Conservation (phyloP, 2,888 invertebrate species). For the Bombylius discolor region DNA sequence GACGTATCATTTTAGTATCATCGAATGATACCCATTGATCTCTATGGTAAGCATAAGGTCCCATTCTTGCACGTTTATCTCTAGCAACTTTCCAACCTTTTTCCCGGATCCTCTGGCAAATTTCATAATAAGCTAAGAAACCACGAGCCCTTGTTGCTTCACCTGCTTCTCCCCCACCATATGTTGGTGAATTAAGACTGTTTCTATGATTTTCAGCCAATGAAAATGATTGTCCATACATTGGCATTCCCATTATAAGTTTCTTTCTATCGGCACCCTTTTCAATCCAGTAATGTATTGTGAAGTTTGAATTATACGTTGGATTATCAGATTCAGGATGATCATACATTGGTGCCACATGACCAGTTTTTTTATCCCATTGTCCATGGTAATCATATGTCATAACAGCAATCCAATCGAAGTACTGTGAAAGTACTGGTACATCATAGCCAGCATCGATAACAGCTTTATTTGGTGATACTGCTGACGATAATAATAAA, state of each 20-base stretch:
- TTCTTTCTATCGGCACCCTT: slow-evolving; percentile 68
- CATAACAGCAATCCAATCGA: slow-evolving; percentile 88
- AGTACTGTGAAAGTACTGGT: slow-evolving; percentile 54
- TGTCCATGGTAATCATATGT: slow-evolving; percentile 85
- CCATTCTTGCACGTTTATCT: slow-evolving; percentile 68
- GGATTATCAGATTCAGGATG: slow-evolving; percentile 59
- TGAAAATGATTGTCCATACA: slow-evolving; percentile 82
- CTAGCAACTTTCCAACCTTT: slow-evolving; percentile 67
- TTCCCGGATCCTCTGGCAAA: slow-evolving; percentile 63
- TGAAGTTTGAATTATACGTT: slow-evolving; percentile 74
- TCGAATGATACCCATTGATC: slow-evolving; percentile 94
- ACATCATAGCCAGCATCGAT: slow-evolving; percentile 79
- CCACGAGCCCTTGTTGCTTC: slow-evolving; percentile 78
- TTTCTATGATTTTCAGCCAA: slow-evolving; percentile 50
- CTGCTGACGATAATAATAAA: slow-evolving; percentile 65
- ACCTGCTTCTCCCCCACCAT: slow-evolving; percentile 80
- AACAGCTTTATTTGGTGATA: slow-evolving; percentile 71
- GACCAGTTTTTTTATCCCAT: slow-evolving; percentile 84
- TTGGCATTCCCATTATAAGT: slow-evolving; percentile 73
- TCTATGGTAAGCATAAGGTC: slow-evolving; percentile 68
- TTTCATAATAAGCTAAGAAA: slow-evolving; percentile 81
- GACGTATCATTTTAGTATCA: slow-evolving; percentile 67
- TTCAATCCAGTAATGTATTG: slow-evolving; percentile 75
- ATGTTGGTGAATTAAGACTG: slow-evolving; percentile 62
- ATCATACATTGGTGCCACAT: slow-evolving; percentile 75